Base-by-base conservation (phyloP, 2,888 invertebrate species). In the Drosophila neoperkinsi region DNA sequence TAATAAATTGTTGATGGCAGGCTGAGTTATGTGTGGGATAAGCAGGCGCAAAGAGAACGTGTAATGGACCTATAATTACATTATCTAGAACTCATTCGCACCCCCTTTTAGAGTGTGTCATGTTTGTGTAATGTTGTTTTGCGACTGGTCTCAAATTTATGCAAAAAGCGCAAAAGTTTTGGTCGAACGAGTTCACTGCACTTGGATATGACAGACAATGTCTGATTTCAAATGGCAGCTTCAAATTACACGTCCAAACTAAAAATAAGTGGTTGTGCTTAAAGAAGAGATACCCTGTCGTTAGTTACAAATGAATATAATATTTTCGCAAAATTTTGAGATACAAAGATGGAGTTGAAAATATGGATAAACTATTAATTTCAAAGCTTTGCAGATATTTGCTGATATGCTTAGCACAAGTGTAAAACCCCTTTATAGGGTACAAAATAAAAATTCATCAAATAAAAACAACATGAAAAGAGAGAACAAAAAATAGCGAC, bases 111-210 rank as follows among this genome's bases (percentile, higher is more conserved):
- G 28, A n/a, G 13, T 28, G 33, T 30, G 50, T 36, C 61, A 55
- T 41, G 28, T 50, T 69, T 64, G 30, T 61, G 38, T 65, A 62
- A 79, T 71, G 58, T 67, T 70, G 70, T 68, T 79, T 71, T 82
- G 63, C 33, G 68, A 56, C 57, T 59, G 70, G 57, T 71, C 61
- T 81, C 86, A 56, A 81, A 81, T 81, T 85, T 66, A 79, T 81
- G 86, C 69, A 77, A 76, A 75, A 74, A 70, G 58, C 50, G 34
- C 64, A 62, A 53, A 61, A 70, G 56, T 53, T 71, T 64, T 64
- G 18, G 46, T 28, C 60, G 46, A 56, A 56, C 55, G 77, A 71
- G 86, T 89, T 86, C 86, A 87, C 55, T 89, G 86, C 81, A 84
- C 86, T 87, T 59, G 38, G 60, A 59, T 53, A 50, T 60, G 55